Evolutionary conservation across 37 sponge, comb jelly and placozoan species (phyloP).

Genomic region (Theonella swinhoei): DNA sequence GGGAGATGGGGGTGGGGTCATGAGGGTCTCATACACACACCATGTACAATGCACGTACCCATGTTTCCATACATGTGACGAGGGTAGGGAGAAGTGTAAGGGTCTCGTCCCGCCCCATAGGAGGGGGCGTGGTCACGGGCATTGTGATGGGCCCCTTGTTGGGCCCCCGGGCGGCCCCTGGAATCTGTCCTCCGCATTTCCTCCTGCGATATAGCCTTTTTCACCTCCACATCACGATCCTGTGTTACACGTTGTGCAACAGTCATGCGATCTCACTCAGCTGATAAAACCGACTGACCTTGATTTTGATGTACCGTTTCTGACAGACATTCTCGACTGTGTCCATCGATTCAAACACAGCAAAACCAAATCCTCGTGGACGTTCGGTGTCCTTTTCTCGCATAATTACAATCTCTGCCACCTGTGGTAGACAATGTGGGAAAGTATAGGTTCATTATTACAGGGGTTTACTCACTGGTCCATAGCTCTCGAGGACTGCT

Average conservation of each 20-base stretch:
- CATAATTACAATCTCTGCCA: conserved; percentile 21
- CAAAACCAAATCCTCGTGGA: conserved; percentile 71
- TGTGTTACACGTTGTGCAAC: background rate
- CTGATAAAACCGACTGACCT: background rate
- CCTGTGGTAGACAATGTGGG: background rate
- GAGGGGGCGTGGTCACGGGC: background rate
- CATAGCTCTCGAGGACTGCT: conserved; percentile 33
- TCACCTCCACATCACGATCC: conserved; percentile 69
- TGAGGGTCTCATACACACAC: no score
- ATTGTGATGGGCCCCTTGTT: background rate
- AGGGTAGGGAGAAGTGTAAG: background rate
- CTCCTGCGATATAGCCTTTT: conserved; percentile 65
- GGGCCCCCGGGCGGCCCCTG: background rate
- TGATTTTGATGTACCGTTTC: conserved; percentile 21
- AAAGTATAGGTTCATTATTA: background rate
- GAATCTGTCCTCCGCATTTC: conserved; percentile 20
- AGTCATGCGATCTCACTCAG: background rate
- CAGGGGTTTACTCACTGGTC: conserved; percentile 3
- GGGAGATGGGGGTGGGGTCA: background rate
- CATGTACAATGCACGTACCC: background rate
- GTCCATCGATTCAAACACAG: conserved; percentile 36
- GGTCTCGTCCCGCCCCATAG: background rate
- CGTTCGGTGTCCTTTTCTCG: conserved; percentile 49
- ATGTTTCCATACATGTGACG: no score
- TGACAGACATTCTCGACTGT: conserved; percentile 44